phyloP scores from a whole-genome alignment of 2,797 vertebrate species.

The Coreius guichenoti region DNA sequence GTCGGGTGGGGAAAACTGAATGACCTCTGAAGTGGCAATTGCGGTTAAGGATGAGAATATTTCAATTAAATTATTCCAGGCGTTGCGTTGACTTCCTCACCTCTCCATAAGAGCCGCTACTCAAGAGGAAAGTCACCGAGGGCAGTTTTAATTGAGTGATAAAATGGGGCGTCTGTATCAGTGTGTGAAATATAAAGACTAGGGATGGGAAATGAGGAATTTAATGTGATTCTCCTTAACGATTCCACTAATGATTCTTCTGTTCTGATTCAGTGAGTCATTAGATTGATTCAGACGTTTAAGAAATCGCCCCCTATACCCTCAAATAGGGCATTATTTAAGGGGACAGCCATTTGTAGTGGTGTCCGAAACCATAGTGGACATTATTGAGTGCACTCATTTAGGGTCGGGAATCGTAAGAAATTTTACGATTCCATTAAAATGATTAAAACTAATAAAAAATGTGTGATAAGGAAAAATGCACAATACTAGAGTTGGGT shows the following conservation, averaged over 20 bases:
- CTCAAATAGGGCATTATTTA: too few relatives aligned
- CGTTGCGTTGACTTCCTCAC: constrained; percentile 21
- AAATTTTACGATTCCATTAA: too few relatives aligned
- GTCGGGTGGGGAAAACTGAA: background rate
- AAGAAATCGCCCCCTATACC: too few relatives aligned
- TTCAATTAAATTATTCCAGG: constrained; percentile 35
- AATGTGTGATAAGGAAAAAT: too few relatives aligned
- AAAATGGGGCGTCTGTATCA: constrained; percentile 18
- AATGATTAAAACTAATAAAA: too few relatives aligned
- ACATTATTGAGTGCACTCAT: too few relatives aligned
- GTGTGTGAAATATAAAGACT: constrained; percentile 25
- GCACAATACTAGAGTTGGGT: too few relatives aligned
- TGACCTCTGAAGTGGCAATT: constrained; percentile 30
- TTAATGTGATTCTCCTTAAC: background rate
- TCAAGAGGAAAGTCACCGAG: constrained; percentile 25
- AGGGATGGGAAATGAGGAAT: background rate
- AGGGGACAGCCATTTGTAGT: too few relatives aligned
- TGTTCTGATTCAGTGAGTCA: constrained; percentile 8
- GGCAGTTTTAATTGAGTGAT: constrained; percentile 44
- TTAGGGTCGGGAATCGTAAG: too few relatives aligned
- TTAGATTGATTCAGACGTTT: background rate
- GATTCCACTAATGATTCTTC: background rate
- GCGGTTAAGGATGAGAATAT: constrained; percentile 23
- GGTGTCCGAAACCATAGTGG: too few relatives aligned
- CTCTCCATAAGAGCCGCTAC: constrained; percentile 6